A percentile compares a stretch with the other conserved stretches of the same genome.
These are phyloP conservation scores for Podabrus alpinus DNA, from an alignment of 2,888 invertebrate genomes.

Conservation along the genomic window DNA sequence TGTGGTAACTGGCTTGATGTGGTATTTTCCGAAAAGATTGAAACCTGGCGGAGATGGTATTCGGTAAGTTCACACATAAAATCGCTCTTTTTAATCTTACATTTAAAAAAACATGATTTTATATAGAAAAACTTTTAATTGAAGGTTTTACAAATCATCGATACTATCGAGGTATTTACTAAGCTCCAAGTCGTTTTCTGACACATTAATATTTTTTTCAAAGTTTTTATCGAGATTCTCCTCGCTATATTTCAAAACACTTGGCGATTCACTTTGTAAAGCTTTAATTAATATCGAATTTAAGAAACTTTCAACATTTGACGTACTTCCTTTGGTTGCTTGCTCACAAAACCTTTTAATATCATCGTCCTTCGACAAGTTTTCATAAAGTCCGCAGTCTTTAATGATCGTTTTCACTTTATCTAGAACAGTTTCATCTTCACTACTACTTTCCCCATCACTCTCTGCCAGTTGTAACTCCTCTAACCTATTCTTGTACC, in stretches of 20 bases:
- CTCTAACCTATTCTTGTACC: conserved; percentile 1
- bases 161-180: conserved; percentile 7
- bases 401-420: conserved; percentile 8
- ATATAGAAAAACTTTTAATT: not conserved
- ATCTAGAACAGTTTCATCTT: not conserved
- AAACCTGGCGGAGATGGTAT: conserved; percentile 75
- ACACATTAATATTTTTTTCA: not conserved
- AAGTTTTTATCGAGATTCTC: not conserved
- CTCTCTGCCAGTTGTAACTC: conserved; percentile 11
- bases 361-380: not conserved
- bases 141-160: conserved; percentile 3
- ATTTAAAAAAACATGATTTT: not conserved
- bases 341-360: conserved; percentile 6
- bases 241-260: not conserved
- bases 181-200: not conserved
- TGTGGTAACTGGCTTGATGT: conserved; percentile 93
- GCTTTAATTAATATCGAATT: conserved; percentile 15
- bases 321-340: not conserved
- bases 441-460: not conserved
- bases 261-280: conserved; percentile 10
- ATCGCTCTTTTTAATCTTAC: too few relatives aligned
- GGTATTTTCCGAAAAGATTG: conserved; percentile 80
- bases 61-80: conserved; percentile 62
- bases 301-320: not conserved
- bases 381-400: conserved; percentile 8